These are phyloP conservation scores for Xenops minutus DNA, from an alignment of 2,797 vertebrate genomes.

Conservation along the genomic window DNA sequence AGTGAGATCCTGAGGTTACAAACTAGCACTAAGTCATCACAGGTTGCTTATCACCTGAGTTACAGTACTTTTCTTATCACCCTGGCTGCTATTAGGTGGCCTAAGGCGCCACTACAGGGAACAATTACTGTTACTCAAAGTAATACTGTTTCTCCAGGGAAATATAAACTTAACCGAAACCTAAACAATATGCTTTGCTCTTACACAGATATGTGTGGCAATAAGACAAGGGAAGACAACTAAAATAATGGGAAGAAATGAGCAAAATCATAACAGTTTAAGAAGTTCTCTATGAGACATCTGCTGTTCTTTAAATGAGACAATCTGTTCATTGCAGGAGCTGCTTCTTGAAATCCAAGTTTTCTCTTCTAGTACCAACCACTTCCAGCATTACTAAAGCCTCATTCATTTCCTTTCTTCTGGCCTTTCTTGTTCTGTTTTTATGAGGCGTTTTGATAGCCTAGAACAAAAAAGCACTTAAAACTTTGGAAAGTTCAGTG, in stretches of 20 bases:
- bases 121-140: not conserved
- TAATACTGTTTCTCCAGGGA: not conserved
- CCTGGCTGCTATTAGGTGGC: not conserved
- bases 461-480: not conserved
- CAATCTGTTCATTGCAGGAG: not conserved
- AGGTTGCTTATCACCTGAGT: not conserved
- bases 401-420: not conserved
- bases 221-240: constrained; percentile 21
- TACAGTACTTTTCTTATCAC: not conserved
- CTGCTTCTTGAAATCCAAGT: not conserved
- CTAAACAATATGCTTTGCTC: not conserved
- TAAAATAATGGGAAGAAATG: not conserved
- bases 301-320: constrained; percentile 33
- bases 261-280: constrained; percentile 20
- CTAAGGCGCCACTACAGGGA: not conserved
- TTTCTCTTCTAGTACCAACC: not conserved
- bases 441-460: not conserved
- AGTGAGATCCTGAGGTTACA: not conserved
- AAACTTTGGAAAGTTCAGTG: not conserved
- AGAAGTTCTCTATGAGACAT: not conserved
- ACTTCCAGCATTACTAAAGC: not conserved
- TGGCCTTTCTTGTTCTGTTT: not conserved
- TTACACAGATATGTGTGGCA: constrained; percentile 13
- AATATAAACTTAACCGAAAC: not conserved
- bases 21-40: not conserved